Evolutionary conservation across 2,797 vertebrate genomes (phyloP).

Genomic region (Mus caroli): DNA sequence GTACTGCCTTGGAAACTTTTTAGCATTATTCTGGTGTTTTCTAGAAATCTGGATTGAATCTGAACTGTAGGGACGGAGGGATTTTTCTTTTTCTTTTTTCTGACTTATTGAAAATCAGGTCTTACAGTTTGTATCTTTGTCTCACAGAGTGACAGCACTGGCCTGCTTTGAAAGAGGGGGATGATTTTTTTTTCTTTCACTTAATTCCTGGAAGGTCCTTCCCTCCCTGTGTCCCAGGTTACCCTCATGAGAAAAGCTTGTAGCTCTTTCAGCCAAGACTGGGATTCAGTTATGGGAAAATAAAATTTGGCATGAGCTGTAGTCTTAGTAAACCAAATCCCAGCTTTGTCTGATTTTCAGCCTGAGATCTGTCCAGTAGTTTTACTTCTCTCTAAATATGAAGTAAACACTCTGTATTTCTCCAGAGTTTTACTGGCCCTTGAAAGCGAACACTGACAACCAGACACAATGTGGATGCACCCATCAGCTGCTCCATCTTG

Average conservation of each 20-base stretch:
- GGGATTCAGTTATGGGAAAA: slow-evolving; percentile 80
- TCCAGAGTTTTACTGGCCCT: slow-evolving; percentile 60
- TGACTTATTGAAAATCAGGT: slow-evolving; percentile 53
- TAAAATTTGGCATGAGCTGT: slow-evolving; percentile 60
- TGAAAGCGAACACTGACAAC: slow-evolving; percentile 37
- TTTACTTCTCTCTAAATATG: slow-evolving; percentile 78
- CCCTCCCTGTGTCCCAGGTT: slow-evolving; percentile 71
- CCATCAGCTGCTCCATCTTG: neutral
- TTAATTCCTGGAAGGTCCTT: slow-evolving; percentile 73
- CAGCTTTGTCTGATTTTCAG: slow-evolving; percentile 69
- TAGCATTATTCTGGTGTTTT: slow-evolving; percentile 63
- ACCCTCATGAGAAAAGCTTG: slow-evolving; percentile 73
- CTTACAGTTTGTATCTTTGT: slow-evolving; percentile 48
- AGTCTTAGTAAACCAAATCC: slow-evolving; percentile 67
- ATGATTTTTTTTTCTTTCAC: slow-evolving; percentile 44
- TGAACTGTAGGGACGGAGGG: neutral
- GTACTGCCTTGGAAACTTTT: slow-evolving; percentile 61
- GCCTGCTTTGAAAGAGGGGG: neutral
- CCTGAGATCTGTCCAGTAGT: slow-evolving; percentile 72
- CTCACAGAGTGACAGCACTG: slow-evolving; percentile 44
- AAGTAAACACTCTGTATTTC: slow-evolving; percentile 64
- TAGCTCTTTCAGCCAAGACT: slow-evolving; percentile 69
- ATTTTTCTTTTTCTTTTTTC: neutral
- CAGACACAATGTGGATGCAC: neutral
- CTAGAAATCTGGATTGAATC: slow-evolving; percentile 78